Evolutionary conservation across 2,113 vertebrate genomes (phyloP).

Genomic region (Pluvialis apricaria): DNA sequence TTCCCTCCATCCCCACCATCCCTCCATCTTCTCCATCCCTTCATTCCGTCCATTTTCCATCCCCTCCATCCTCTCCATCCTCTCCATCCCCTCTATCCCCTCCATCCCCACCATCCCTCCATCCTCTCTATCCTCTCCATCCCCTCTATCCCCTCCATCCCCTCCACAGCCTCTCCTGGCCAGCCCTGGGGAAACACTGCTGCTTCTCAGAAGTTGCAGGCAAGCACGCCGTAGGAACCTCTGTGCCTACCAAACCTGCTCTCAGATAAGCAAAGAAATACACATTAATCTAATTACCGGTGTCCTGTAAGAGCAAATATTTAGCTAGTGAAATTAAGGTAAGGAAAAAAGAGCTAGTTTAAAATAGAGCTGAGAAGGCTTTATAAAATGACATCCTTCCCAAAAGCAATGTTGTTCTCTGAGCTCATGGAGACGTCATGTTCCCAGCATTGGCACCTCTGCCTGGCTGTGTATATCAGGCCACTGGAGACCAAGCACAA

Average conservation of each 20-base stretch:
- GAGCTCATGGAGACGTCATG: rapidly evolving
- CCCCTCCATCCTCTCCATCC: background rate
- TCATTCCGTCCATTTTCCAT: too few relatives aligned
- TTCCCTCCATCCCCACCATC: background rate
- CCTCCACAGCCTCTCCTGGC: background rate
- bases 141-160: background rate
- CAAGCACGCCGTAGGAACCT: rapidly evolving
- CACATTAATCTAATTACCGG: background rate
- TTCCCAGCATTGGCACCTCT: rapidly evolving
- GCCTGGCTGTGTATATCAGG: background rate
- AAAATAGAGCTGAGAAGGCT: background rate
- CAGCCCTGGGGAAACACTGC: background rate
- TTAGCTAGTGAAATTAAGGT: background rate
- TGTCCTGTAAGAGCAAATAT: slow-evolving; percentile 2
- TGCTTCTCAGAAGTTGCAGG: background rate
- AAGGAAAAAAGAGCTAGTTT: background rate
- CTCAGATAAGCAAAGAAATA: background rate
- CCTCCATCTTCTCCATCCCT: too few relatives aligned
- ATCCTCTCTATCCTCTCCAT: background rate
- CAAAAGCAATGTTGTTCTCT: background rate
- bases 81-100: background rate
- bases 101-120: background rate
- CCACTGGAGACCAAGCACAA: rapidly evolving
- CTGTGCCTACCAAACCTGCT: background rate
- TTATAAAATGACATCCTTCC: background rate